Conservation (phyloP, 2,888 invertebrate species). For the Spatulosminthurus flaviceps region DNA sequence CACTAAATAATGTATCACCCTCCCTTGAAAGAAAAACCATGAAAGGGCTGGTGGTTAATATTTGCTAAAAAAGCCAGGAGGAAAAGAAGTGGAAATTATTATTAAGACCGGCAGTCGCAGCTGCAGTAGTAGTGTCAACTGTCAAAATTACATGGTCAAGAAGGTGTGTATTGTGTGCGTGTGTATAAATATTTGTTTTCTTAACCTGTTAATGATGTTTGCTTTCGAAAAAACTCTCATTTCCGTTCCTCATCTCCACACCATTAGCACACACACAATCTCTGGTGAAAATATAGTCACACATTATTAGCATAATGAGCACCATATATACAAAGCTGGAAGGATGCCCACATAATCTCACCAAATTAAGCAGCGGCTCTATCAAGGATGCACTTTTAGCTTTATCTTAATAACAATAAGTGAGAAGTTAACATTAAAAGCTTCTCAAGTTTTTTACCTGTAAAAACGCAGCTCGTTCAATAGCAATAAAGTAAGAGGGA, state of each 20-base stretch:
- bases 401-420: neutral
- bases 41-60: too few species aligned
- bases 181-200: too few species aligned
- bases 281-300: slow-evolving; percentile 4
- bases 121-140: too few species aligned
- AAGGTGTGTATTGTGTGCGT: slow-evolving; percentile 20
- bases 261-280: slow-evolving; percentile 29
- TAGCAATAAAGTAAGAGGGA: too few species aligned
- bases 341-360: slow-evolving; percentile 3
- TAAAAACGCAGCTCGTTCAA: too few species aligned
- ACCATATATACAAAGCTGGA: slow-evolving; percentile 27
- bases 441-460: too few species aligned
- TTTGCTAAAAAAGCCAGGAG: neutral
- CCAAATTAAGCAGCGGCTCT: neutral
- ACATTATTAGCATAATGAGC: slow-evolving; percentile 23
- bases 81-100: neutral
- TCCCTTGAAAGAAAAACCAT: too few species aligned
- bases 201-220: neutral
- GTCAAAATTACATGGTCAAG: slow-evolving; percentile 31
- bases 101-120: neutral
- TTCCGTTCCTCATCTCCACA: slow-evolving; percentile 4
- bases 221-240: neutral
- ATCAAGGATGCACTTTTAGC: slow-evolving; percentile 19
- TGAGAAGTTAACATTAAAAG: too few species aligned
- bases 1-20: too few species aligned